A percentile compares a stretch with the other conserved stretches of the same genome.
These are phyloP conservation scores for Empis stercorea DNA, from an alignment of 2,888 invertebrate species.

Conservation along the genomic window DNA sequence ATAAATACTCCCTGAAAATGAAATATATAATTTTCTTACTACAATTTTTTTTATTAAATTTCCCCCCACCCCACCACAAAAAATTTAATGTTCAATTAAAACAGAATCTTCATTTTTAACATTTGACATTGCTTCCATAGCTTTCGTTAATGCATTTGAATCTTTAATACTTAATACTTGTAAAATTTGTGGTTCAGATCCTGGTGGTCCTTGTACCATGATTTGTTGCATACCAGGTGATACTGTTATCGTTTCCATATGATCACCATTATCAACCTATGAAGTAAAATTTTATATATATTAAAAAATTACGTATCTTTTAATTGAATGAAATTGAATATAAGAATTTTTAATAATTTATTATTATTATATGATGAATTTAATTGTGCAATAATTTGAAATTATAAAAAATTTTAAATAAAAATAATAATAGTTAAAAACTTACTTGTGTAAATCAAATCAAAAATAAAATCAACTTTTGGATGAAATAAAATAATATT, in stretches of 20 bases:
- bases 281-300: constrained; percentile 5
- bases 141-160: constrained; percentile 67
- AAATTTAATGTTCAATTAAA: constrained; percentile 32
- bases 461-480: too few relatives aligned
- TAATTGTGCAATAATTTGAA: background rate
- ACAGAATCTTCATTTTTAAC: constrained; percentile 58
- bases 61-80: background rate
- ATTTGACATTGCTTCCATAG: constrained; percentile 55
- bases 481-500: too few relatives aligned
- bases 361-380: background rate
- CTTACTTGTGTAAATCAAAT: background rate
- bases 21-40: too few relatives aligned
- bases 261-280: constrained; percentile 65
- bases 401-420: constrained; percentile 1
- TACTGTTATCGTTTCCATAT: constrained; percentile 62
- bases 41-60: background rate
- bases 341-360: too few relatives aligned
- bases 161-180: constrained; percentile 79
- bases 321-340: too few relatives aligned
- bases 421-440: background rate
- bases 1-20: too few relatives aligned
- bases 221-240: constrained; percentile 70
- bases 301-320: too few relatives aligned
- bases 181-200: constrained; percentile 61
- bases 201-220: constrained; percentile 59